Conservation (phyloP, 2,113 vertebrate species). For the Bubalus kerabau region DNA sequence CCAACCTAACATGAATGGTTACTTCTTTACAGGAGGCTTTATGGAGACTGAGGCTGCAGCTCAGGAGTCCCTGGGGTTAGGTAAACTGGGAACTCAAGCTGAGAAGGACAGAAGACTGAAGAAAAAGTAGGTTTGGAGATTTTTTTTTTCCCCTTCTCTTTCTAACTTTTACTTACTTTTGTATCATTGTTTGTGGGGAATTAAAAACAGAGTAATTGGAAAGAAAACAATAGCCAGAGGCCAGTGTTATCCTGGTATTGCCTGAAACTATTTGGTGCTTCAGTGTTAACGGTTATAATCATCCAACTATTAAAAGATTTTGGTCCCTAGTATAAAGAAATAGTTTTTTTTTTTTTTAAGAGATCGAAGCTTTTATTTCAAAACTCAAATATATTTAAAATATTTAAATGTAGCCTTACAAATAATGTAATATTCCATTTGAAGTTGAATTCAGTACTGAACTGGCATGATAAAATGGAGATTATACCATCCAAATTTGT, state of each 20-base stretch:
- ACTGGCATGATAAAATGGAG: background rate
- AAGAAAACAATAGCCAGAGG: background rate
- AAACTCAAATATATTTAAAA: background rate
- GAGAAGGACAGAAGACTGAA: slow-evolving; percentile 97
- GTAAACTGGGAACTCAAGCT: slow-evolving; percentile 97
- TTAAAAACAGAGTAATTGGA: background rate
- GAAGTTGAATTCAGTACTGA: background rate
- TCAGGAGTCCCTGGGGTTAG: slow-evolving; percentile 90
- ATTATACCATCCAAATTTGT: background rate
- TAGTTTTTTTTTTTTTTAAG: background rate
- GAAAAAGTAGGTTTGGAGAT: slow-evolving; percentile 92
- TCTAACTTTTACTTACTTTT: background rate
- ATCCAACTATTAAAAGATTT: background rate
- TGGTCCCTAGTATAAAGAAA: background rate
- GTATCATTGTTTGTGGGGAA: background rate
- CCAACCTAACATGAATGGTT: slow-evolving; percentile 2
- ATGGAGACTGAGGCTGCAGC: slow-evolving; percentile 91
- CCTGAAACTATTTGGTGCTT: background rate
- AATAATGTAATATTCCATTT: background rate
- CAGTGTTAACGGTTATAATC: background rate
- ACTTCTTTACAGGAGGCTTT: slow-evolving; percentile 82
- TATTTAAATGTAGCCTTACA: background rate
- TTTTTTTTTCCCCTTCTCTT: background rate
- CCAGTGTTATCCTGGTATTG: background rate
- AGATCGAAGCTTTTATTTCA: background rate